Evolutionary conservation across 2,113 vertebrate genomes (phyloP).

Genomic region (Alosa alosa): DNA sequence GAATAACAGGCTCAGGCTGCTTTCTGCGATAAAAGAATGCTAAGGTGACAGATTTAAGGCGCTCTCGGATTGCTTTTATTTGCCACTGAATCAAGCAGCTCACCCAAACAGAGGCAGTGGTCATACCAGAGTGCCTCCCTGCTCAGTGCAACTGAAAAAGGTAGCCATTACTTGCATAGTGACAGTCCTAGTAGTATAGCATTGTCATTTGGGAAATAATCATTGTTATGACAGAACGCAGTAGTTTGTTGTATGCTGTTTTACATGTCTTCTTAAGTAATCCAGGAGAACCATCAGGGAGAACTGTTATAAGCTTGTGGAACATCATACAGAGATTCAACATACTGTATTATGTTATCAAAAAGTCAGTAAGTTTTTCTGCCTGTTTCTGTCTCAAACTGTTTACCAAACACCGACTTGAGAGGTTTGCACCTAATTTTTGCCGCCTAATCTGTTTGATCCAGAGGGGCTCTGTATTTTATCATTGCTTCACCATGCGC

Average conservation of each 20-base stretch:
- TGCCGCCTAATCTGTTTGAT: neutral
- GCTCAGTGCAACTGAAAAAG: neutral
- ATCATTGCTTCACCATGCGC: neutral
- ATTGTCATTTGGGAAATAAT: neutral
- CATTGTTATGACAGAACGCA: neutral
- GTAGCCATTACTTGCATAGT: neutral
- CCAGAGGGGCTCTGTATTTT: neutral
- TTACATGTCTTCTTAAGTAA: neutral
- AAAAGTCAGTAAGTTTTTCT: neutral
- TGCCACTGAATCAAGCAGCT: constrained; percentile 52
- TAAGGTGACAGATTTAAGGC: constrained; percentile 57
- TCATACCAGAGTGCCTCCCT: neutral
- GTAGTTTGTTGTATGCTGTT: neutral
- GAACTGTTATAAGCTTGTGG: neutral
- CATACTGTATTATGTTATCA: neutral
- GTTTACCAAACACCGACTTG: neutral
- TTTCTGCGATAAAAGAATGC: constrained; percentile 51
- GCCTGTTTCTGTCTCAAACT: neutral
- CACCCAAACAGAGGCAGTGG: neutral
- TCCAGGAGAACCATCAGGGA: neutral
- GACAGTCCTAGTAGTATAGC: neutral
- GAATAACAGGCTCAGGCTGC: constrained; percentile 47
- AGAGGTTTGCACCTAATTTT: neutral
- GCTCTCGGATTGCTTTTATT: constrained; percentile 56
- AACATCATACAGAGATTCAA: neutral